Evolutionary conservation across 2,113 vertebrate genomes (phyloP).

Genomic region (Pristiophorus japonicus): DNA sequence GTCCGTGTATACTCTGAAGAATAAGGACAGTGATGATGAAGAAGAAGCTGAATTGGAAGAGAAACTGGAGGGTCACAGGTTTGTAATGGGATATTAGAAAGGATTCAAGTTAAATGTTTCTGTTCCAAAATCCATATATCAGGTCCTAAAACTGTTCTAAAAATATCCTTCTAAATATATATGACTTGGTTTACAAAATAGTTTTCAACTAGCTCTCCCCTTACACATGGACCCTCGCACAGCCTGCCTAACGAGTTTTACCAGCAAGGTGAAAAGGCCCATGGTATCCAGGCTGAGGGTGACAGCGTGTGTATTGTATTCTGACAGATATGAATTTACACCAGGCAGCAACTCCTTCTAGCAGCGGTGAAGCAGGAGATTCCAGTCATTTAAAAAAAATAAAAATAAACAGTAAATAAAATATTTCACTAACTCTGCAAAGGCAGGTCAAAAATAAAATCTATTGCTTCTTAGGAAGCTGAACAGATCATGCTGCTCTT

Average conservation of each 20-base stretch:
- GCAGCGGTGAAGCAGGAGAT: too few species aligned
- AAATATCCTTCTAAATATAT: background rate
- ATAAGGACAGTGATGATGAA: constrained; percentile 39
- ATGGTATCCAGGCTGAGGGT: too few species aligned
- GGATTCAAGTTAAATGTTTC: background rate
- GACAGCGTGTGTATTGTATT: too few species aligned
- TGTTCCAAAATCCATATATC: background rate
- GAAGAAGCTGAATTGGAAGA: constrained; percentile 46
- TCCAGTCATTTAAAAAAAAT: too few species aligned
- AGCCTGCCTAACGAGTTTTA: background rate
- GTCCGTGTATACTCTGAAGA: constrained; percentile 58
- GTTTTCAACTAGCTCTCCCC: background rate
- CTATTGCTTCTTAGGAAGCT: background rate
- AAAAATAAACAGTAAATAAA: too few species aligned
- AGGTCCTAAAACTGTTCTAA: background rate
- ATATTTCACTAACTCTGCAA: too few species aligned
- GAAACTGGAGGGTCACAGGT: constrained; percentile 53
- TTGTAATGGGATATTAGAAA: background rate
- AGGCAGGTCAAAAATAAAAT: too few species aligned
- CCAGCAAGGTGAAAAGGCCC: background rate
- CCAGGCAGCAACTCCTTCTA: background rate
- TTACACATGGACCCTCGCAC: background rate
- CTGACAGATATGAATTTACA: too few species aligned
- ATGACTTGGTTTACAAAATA: background rate
- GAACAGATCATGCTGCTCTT: too few species aligned